Base-by-base conservation (phyloP, 2,888 invertebrate genomes). In the Hypomecis punctinalis region DNA sequence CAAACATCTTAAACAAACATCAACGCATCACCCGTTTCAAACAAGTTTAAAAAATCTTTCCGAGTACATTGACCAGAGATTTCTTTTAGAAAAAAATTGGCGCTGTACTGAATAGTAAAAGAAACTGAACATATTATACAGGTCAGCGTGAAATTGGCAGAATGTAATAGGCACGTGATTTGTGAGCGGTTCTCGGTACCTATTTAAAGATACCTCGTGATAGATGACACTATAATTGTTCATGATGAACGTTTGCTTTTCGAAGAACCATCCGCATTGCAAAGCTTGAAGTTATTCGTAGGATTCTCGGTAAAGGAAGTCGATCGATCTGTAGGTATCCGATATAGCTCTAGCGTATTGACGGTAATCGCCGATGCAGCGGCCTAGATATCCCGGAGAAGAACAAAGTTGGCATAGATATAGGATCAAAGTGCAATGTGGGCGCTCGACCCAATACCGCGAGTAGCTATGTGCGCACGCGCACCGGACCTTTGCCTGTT, bases 351-450 rank as follows among this genome's bases (percentile, higher is more conserved):
- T 70, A 81, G 78, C 78, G 77, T 77, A 75, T 78, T 79, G 78
- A 75, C 76, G 70, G 79, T 77, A 78, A 81, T 75, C 77, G 74
- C 77, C 78, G 83, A 82, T 86, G 84, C 83, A 88, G 79, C 83
- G 89, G 77, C 86, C 88, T 88, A 90, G 87, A 90, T 90, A 86
- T 85, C 79, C 87, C 84, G 86, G 84, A 84, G 87, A 83, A 87
- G 88, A 89, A 89, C 88, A 84, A 84, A 90, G 88, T 91, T 93
- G 92, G 92, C 92, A 91, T 93, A 89, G 90, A 91, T 86, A 83
- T 85, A 81, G 86, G 90, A 91, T 90, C 91, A 91, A 91, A 91
- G 91, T 91, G 90, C 90, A 81, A 85, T 85, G 91, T 91, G 90
- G 91, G 91, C 90, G 91, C 85, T 78, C 87, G 91, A 87, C 91